phyloP scores from a whole-genome alignment of 2,797 vertebrate genomes.

The Chiloscyllium punctatum region DNA sequence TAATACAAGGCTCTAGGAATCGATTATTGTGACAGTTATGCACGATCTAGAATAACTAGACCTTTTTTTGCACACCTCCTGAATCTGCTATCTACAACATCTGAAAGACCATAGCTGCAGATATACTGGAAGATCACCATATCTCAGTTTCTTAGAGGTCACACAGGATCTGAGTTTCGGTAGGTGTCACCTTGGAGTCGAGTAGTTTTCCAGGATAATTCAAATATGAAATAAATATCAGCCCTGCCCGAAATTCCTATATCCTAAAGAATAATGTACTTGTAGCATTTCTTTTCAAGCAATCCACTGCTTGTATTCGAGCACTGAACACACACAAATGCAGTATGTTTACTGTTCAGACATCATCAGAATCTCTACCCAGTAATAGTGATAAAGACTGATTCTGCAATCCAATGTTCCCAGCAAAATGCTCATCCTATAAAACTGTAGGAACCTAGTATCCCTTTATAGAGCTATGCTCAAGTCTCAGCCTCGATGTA shows the following conservation, averaged over 20 bases:
- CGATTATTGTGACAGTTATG: neutral
- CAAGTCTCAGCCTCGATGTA: neutral
- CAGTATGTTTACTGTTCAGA: neutral
- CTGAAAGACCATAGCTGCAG: neutral
- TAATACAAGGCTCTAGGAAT: too few species aligned
- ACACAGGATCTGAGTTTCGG: neutral
- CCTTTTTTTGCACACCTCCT: neutral
- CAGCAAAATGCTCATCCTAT: neutral
- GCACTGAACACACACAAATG: neutral
- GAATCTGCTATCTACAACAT: neutral
- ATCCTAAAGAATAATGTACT: neutral
- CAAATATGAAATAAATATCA: neutral
- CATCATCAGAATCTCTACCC: neutral
- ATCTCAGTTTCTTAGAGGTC: neutral
- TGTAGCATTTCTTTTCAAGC: neutral
- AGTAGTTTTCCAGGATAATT: neutral
- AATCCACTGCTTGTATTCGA: neutral
- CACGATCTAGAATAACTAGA: neutral
- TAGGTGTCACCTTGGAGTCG: neutral
- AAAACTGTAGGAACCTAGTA: neutral
- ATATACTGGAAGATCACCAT: neutral
- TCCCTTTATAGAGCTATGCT: neutral
- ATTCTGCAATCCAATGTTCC: neutral
- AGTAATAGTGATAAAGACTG: neutral
- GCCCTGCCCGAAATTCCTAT: neutral